Evolutionary conservation across 1,140 invertebrate genomes (phyloP).

Genomic region (Pseudachorutes palmiensis): DNA sequence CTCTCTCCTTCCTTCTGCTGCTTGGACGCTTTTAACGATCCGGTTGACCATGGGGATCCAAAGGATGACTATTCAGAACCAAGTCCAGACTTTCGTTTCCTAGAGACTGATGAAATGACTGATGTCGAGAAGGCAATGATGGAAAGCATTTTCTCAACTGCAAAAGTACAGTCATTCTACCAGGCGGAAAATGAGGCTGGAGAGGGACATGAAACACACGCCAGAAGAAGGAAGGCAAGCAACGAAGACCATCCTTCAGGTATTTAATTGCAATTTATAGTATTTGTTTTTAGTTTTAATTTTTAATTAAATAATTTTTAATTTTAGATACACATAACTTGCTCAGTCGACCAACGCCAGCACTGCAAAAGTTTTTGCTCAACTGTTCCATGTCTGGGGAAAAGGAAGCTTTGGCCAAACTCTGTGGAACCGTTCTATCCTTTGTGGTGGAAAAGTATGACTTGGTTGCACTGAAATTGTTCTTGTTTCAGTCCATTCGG

Average conservation of each 20-base stretch:
- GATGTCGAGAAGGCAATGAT: constrained; percentile 40
- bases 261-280: constrained; percentile 3
- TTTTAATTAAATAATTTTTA: constrained; percentile 1
- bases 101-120: background rate
- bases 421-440: constrained; percentile 53
- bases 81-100: constrained; percentile 28
- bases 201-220: background rate
- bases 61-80: constrained; percentile 16
- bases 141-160: background rate
- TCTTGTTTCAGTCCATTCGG: constrained; percentile 73
- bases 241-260: constrained; percentile 29
- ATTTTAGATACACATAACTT: constrained; percentile 19
- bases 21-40: constrained; percentile 26
- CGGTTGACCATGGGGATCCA: constrained; percentile 23
- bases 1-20: constrained; percentile 26
- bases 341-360: constrained; percentile 21
- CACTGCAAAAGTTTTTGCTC: constrained; percentile 47
- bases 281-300: constrained; percentile 8
- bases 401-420: constrained; percentile 23
- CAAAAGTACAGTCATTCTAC: no score
- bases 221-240: constrained; percentile 27
- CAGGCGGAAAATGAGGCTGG: no score
- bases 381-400: constrained; percentile 8
- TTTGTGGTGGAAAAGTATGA: constrained; percentile 81
- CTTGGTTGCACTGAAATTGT: constrained; percentile 63